Percentiles rank a stretch among this genome's conserved stretches.
phyloP scores from a whole-genome alignment of 2,113 vertebrate genomes.

The Epinephelus cyanopodus region DNA sequence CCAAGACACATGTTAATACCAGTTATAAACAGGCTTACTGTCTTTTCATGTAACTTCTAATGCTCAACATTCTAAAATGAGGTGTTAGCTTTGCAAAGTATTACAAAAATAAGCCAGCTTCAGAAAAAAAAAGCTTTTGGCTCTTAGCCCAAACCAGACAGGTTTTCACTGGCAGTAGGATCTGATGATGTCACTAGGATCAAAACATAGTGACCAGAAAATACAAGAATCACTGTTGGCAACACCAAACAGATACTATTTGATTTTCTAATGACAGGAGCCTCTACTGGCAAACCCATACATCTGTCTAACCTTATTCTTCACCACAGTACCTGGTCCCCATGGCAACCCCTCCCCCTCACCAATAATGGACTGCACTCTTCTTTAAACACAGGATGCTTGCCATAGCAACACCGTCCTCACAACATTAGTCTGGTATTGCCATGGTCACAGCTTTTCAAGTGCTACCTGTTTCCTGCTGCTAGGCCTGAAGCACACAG shows the following conservation, averaged over 20 bases:
- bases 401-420: slow-evolving; percentile 55
- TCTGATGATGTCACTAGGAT: not conserved
- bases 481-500: slow-evolving; percentile 15
- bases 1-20: no score
- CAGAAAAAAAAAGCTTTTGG: no score
- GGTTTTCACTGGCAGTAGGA: not conserved
- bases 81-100: no score
- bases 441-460: slow-evolving; percentile 29
- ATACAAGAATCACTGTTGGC: not conserved
- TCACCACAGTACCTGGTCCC: slow-evolving; percentile 53
- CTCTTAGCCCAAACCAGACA: not conserved
- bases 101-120: no score
- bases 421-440: slow-evolving; percentile 24
- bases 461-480: slow-evolving; percentile 19
- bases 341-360: slow-evolving; percentile 69
- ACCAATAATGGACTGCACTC: slow-evolving; percentile 37
- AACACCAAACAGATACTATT: not conserved
- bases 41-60: no score
- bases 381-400: slow-evolving; percentile 43
- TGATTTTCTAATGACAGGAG: slow-evolving; percentile 14
- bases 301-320: slow-evolving; percentile 20
- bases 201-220: not conserved
- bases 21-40: no score
- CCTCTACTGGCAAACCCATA: not conserved
- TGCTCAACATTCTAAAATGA: no score